Conservation (phyloP, 2,888 invertebrate species). For the Furcula furcula region DNA sequence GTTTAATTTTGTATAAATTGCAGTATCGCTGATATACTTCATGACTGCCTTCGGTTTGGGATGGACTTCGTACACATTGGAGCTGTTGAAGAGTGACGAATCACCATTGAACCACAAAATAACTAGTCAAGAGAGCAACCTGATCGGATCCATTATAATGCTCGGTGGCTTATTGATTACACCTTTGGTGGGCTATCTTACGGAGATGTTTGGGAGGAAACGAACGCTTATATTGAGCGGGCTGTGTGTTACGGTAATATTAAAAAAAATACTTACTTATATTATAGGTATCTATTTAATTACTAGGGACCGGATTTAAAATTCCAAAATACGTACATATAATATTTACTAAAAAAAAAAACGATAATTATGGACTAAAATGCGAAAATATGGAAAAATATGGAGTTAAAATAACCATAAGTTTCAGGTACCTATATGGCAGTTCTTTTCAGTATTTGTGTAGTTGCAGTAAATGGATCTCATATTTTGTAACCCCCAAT, state of each 20-base stretch:
- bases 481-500: too few relatives aligned
- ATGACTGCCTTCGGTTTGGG: slow-evolving; percentile 21
- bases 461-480: too few relatives aligned
- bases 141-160: slow-evolving; percentile 39
- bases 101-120: slow-evolving; percentile 35
- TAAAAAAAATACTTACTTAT: neutral
- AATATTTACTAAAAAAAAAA: too few relatives aligned
- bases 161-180: slow-evolving; percentile 30
- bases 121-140: slow-evolving; percentile 24
- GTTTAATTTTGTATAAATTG: too few relatives aligned
- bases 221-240: slow-evolving; percentile 27
- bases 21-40: slow-evolving; percentile 29
- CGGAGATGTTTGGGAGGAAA: slow-evolving; percentile 39
- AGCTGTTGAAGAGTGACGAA: slow-evolving; percentile 20
- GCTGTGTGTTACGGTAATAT: slow-evolving; percentile 29
- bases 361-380: too few relatives aligned
- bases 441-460: too few relatives aligned
- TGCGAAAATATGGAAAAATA: too few relatives aligned
- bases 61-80: slow-evolving; percentile 43
- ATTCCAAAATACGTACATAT: too few relatives aligned
- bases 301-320: too few relatives aligned
- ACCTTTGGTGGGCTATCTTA: slow-evolving; percentile 21
- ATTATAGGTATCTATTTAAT: neutral
- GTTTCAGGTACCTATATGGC: too few relatives aligned
- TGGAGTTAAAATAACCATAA: too few relatives aligned